Evolutionary conservation across 2,888 invertebrate species (phyloP).

Genomic region (Philonicus albiceps): DNA sequence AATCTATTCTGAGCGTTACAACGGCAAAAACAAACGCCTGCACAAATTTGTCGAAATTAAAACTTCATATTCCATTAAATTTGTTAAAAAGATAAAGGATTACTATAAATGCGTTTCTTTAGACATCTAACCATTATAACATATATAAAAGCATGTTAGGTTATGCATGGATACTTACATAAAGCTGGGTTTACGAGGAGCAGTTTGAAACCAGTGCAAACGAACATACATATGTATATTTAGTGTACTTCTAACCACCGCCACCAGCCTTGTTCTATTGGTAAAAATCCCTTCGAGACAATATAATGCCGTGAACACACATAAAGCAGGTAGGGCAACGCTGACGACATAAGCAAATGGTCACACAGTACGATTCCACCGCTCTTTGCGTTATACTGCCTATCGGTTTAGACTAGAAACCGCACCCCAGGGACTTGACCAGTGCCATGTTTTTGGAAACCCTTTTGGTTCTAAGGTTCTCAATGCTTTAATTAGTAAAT

Average conservation of each 20-base stretch:
- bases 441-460: slow-evolving; percentile 43
- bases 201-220: neutral
- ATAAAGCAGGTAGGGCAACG: slow-evolving; percentile 31
- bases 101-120: neutral
- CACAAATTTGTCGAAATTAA: neutral
- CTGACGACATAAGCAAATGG: slow-evolving; percentile 36
- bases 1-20: neutral
- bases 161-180: neutral
- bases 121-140: neutral
- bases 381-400: neutral
- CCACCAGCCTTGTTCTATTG: neutral
- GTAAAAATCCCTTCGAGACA: slow-evolving; percentile 40
- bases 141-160: neutral
- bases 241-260: neutral
- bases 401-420: slow-evolving; percentile 46
- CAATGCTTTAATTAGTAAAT: slow-evolving; percentile 39
- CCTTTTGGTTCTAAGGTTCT: slow-evolving; percentile 35
- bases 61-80: neutral
- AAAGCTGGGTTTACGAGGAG: neutral
- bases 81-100: neutral
- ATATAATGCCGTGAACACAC: slow-evolving; percentile 17
- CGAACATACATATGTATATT: neutral
- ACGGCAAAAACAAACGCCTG: neutral
- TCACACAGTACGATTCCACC: slow-evolving; percentile 26
- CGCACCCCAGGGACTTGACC: slow-evolving; percentile 49